Conservation (phyloP, 2,888 invertebrate genomes). For the Lasioglossum zephyrum region DNA sequence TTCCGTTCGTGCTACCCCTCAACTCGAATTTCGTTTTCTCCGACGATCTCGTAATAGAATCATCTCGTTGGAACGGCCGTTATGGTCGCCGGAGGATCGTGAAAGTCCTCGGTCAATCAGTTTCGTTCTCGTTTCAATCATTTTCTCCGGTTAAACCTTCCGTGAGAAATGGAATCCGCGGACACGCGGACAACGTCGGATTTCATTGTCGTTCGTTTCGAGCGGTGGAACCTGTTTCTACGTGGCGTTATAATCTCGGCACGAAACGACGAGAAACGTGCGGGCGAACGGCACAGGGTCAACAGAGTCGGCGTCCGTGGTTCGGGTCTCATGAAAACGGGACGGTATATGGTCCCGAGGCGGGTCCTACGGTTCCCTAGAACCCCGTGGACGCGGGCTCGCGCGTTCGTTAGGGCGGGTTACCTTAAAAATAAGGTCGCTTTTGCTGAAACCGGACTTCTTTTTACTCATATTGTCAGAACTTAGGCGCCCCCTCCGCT, state of each 20-base stretch:
- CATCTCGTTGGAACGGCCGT: neutral
- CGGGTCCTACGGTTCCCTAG: slow-evolving; percentile 58
- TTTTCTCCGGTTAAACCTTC: neutral
- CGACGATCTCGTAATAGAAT: neutral
- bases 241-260: neutral
- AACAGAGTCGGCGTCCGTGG: slow-evolving; percentile 63
- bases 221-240: neutral
- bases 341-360: slow-evolving; percentile 63
- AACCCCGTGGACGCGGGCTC: slow-evolving; percentile 80
- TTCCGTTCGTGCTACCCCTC: neutral
- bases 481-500: slow-evolving; percentile 98
- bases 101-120: neutral
- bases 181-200: neutral
- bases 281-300: neutral
- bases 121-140: neutral
- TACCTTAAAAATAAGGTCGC: slow-evolving; percentile 99
- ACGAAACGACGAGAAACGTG: neutral
- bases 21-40: neutral
- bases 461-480: slow-evolving; percentile 94
- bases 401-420: slow-evolving; percentile 87
- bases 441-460: slow-evolving; percentile 97
- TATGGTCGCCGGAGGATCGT: neutral
- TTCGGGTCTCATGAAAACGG: slow-evolving; percentile 74
- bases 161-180: neutral
- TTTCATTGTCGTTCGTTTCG: neutral